Evolutionary conservation across 1,140 invertebrate species (phyloP), one percentile per base, ranked within the genome.

Genomic region (Sitophilus oryzae): DNA sequence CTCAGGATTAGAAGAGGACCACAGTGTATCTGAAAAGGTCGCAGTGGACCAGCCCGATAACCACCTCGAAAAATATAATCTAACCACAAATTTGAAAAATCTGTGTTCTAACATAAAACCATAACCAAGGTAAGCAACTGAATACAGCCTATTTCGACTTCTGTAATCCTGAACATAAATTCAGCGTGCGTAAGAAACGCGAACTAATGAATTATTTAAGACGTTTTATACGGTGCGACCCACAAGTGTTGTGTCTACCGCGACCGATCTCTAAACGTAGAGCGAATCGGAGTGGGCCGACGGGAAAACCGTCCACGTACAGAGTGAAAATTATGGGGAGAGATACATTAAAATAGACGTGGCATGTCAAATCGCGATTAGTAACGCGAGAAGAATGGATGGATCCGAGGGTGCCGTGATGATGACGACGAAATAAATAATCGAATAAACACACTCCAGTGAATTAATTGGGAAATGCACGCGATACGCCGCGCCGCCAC

Each of bases 281-380:
- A 57, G 38, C 42, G 55, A 51, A 57, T 51, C 47, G 37, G 37
- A 37, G 55, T 34, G 55, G 40, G 48, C 22, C 48, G 47, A 44
- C 30, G 37, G 37, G 20, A 42, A 49, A 30, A 44, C 37, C 20
- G 45, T 15, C 44, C 23, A 30, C 25, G 38, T 46, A 47, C 30
- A 44, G 42, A 49, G 53, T 56, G 53, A 19, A 56, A 49, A 56
- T 47, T 50, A 52, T 60, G 37, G 43, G 49, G 59, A 53, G n/a
- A n/a, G 55, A 56, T 34, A 57, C 46, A 65, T 57, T 65, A 61
- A 58, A 64, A 63, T 67, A 66, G 63, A 64, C 65, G 56, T 66
- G 65, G 63, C 66, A 68, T 68, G 66, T 64, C 65, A 66, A 68
- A 68, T 68, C 52, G 65, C 66, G 66, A 68, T 68, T 68, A 68